A percentile compares a stretch with the other conserved stretches of the same genome.
phyloP scores from a whole-genome alignment of 2,797 vertebrate species.

The Semaprochilodus insignis region DNA sequence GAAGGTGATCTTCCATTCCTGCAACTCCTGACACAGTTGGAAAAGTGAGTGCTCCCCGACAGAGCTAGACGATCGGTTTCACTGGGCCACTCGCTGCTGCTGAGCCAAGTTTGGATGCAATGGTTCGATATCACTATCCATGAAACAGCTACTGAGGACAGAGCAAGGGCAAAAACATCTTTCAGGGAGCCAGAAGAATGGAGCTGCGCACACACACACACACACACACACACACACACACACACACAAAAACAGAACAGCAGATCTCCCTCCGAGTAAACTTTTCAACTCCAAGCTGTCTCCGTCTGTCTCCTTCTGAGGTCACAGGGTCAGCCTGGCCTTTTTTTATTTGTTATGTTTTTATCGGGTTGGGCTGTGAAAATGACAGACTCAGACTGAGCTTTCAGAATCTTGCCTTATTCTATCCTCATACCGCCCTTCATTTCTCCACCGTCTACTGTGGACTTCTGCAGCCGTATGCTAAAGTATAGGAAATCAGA shows the following conservation, averaged over 20 bases:
- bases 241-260: slow-evolving; percentile 6
- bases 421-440: background rate
- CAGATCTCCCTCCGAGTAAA: background rate
- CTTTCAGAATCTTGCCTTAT: background rate
- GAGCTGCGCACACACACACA: background rate
- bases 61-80: slow-evolving; percentile 28
- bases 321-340: background rate
- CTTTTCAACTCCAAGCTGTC: background rate
- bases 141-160: background rate
- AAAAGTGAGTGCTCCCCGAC: slow-evolving; percentile 37
- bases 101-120: slow-evolving; percentile 25
- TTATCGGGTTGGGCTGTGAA: background rate
- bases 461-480: background rate
- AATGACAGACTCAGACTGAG: background rate
- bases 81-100: slow-evolving; percentile 13
- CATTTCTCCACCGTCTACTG: background rate
- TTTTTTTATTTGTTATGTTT: slow-evolving; percentile 5
- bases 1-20: slow-evolving; percentile 38
- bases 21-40: slow-evolving; percentile 27
- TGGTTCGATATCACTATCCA: slow-evolving; percentile 44
- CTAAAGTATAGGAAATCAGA: no score
- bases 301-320: slow-evolving; percentile 5
- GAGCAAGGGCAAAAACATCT: background rate
- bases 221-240: slow-evolving; percentile 23
- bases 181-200: slow-evolving; percentile 9